phyloP scores from a whole-genome alignment of 1,140 invertebrate genomes.

The Bombus confusus region DNA sequence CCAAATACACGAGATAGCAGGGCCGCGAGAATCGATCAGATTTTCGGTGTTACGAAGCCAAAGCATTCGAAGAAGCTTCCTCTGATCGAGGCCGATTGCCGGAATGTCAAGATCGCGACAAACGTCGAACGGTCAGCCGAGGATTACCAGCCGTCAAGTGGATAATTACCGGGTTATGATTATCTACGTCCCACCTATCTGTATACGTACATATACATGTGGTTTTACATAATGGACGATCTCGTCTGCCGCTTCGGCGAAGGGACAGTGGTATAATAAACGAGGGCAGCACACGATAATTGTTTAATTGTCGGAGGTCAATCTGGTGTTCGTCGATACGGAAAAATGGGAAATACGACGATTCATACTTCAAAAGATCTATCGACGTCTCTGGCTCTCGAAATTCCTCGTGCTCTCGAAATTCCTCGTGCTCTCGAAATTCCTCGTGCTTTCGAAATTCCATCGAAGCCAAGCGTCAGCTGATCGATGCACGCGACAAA shows the following conservation, averaged over 20 bases:
- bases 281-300: conserved; percentile 47
- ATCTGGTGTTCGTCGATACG: background rate
- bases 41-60: background rate
- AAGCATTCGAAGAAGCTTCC: background rate
- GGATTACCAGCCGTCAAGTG: conserved; percentile 68
- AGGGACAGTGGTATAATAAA: conserved; percentile 36
- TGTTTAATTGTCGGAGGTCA: conserved; percentile 52
- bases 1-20: background rate
- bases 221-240: conserved; percentile 64
- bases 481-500: background rate
- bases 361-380: background rate
- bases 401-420: too few species aligned
- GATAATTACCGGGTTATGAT: conserved; percentile 72
- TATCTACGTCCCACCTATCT: conserved; percentile 54
- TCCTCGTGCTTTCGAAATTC: too few species aligned
- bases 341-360: background rate
- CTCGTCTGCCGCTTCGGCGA: conserved; percentile 27
- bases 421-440: too few species aligned
- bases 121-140: conserved; percentile 34
- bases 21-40: background rate
- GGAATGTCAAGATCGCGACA: conserved; percentile 73
- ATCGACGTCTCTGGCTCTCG: background rate
- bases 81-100: conserved; percentile 2
- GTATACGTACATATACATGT: background rate
- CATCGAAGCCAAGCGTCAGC: background rate